Percentiles rank a stretch among this genome's conserved stretches.
These are phyloP conservation scores for Cheilosia scutellata DNA, from an alignment of 2,888 invertebrate species.

Conservation along the genomic window DNA sequence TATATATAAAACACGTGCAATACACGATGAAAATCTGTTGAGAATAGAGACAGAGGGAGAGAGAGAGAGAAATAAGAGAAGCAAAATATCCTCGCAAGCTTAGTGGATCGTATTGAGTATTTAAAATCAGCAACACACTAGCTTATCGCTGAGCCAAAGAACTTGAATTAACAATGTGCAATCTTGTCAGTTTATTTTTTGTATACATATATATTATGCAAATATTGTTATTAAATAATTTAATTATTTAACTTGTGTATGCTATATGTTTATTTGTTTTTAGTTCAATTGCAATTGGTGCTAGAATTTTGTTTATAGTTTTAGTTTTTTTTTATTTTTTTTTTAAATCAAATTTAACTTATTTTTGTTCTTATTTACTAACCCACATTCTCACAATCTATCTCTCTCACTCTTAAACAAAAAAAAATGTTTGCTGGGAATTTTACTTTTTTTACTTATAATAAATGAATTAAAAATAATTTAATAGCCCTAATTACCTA, in stretches of 20 bases:
- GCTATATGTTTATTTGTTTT: constrained; percentile 55
- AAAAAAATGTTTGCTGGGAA: constrained; percentile 40
- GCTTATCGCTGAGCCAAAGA: constrained; percentile 71
- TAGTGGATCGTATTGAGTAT: constrained; percentile 31
- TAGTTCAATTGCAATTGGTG: constrained; percentile 70
- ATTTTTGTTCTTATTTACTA: constrained; percentile 46
- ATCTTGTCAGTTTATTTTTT: constrained; percentile 67
- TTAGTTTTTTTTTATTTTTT: constrained; percentile 36
- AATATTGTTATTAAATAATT: constrained; percentile 72
- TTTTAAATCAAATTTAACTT: constrained; percentile 37
- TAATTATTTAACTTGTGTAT: constrained; percentile 76
- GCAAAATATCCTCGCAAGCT: constrained; percentile 54
- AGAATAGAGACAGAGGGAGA: constrained; percentile 23
- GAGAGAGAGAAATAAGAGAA: constrained; percentile 28
- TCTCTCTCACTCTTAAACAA: constrained; percentile 44
- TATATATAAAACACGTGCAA: constrained; percentile 50
- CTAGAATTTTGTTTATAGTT: constrained; percentile 68
- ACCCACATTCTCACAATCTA: constrained; percentile 66
- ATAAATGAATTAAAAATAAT: constrained; percentile 68
- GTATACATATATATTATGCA: constrained; percentile 28
- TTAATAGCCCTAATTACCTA: constrained; percentile 75
- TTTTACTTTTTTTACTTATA: constrained; percentile 45
- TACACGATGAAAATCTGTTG: constrained; percentile 40
- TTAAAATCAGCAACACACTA: constrained; percentile 42
- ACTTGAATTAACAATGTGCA: constrained; percentile 68